Conservation (phyloP, 2,113 vertebrate genomes). For the Varanus salvator region DNA sequence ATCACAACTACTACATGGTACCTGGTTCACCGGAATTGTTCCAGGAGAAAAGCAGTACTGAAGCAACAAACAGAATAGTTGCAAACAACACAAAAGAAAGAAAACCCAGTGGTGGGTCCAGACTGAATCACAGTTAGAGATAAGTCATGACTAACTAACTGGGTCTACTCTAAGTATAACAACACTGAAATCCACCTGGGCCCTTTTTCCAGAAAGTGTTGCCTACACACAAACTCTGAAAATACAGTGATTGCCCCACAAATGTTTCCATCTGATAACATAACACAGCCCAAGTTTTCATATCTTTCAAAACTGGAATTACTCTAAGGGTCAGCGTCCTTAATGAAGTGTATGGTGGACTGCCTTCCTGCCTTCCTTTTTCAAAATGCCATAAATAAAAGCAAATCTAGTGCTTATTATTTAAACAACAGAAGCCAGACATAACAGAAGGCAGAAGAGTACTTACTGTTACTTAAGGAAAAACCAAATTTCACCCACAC, state of each 20-base stretch:
- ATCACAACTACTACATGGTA: not conserved
- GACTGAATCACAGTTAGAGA: too few relatives aligned
- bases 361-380: not conserved
- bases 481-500: not conserved
- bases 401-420: not conserved
- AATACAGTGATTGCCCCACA: not conserved
- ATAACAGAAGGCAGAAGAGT: slow-evolving; percentile 22
- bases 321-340: not conserved
- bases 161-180: not conserved
- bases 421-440: slow-evolving; percentile 17
- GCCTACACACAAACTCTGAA: not conserved
- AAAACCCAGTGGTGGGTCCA: not conserved
- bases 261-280: not conserved
- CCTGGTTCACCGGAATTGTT: not conserved
- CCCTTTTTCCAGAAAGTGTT: not conserved
- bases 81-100: not conserved
- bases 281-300: not conserved
- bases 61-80: too few relatives aligned
- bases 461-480: slow-evolving; percentile 1
- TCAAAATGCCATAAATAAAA: slow-evolving; percentile 4
- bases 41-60: not conserved
- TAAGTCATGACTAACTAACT: too few relatives aligned
- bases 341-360: not conserved
- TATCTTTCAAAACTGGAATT: not conserved
- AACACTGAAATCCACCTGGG: not conserved